A percentile compares a stretch with the other conserved stretches of the same genome.
Evolutionary conservation across 2,888 invertebrate genomes (phyloP).

Genomic region (Drosophila suboccidentalis): DNA sequence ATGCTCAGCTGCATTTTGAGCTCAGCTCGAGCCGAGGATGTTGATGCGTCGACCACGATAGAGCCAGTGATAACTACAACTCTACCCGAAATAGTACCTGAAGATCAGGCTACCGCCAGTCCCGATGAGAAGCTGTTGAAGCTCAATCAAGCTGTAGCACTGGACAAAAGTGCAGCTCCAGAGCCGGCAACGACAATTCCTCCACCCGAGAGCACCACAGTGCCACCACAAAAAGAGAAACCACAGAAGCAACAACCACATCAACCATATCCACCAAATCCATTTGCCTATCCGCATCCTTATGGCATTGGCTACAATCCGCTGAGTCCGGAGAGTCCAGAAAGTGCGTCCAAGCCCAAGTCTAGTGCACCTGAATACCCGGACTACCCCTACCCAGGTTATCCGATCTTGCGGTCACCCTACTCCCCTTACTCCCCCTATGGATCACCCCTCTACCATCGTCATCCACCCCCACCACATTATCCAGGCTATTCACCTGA

Average conservation of each 20-base stretch:
- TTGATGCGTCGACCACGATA: constrained; percentile 33
- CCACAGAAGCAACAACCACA: constrained; percentile 14
- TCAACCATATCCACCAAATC: constrained; percentile 3
- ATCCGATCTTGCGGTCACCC: constrained; percentile 25
- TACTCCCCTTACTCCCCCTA: constrained; percentile 43
- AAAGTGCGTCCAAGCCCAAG: constrained; percentile 5
- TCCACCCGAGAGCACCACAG: constrained; percentile 17
- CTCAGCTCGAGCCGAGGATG: constrained; percentile 16
- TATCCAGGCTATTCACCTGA: constrained; percentile 25
- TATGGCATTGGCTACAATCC: neutral
- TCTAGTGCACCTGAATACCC: constrained; percentile 10
- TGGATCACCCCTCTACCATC: constrained; percentile 16
- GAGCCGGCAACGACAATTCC: constrained; percentile 49
- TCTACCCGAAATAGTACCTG: constrained; percentile 22
- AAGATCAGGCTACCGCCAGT: constrained; percentile 21
- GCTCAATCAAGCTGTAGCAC: constrained; percentile 29
- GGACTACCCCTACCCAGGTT: constrained; percentile 13
- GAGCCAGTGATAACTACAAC: constrained; percentile 39
- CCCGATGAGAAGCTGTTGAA: constrained; percentile 32
- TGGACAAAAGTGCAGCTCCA: constrained; percentile 10
- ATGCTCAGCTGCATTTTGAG: constrained; percentile 29
- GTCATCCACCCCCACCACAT: neutral
- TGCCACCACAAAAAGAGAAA: constrained; percentile 15
- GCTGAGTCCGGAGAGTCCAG: neutral
- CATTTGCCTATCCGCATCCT: constrained; percentile 15